Evolutionary conservation across 2,888 invertebrate genomes (phyloP), one percentile per base, ranked within the genome.

Genomic region (Rhimphoctona megacephalus): DNA sequence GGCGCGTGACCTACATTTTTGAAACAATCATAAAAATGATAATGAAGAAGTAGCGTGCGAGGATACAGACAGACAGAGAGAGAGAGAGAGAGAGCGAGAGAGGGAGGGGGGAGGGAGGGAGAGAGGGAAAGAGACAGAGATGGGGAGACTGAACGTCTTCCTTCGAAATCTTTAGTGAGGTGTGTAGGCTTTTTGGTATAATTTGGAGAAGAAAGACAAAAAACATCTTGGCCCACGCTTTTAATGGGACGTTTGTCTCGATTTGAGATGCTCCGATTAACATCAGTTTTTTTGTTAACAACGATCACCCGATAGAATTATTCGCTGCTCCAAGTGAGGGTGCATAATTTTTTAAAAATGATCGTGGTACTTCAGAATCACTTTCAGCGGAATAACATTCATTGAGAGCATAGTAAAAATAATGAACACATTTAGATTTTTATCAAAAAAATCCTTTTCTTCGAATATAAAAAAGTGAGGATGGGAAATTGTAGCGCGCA

Each of bases 1-100:
- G 67, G 70, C 81, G 69, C 69, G 69, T 74, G 81, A 73, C 85
- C 85, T 82, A 85, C 78, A 82, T 83, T 70, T 76, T 80, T 39
- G 43, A 49, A 82, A 81, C 61, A 78, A 73, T 85, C 73, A 57
- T 72, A 66, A 67, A 73, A 19, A 67, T 67, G 25, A 66, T 61
- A 54, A 81, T 66, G 52, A 73, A 57, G 73, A 79, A 36, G 33
- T 7, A 43, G 54, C 66, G 22, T 49, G 72, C 72, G 43, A 43
- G 33, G 54, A 36, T 36, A 22, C 22, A 22, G 19, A 22, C 22
- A 22, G 30, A 39, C 39, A n/a, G 73, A 8, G 73, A 36, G n/a
- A 54, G 73, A 36, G 54, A 69, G 64, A 49, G 25, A 4, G n/a
- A n/a, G 73, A 8, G 73, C n/a, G n/a, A 54, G 73, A 36, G 54